A percentile compares a stretch with the other conserved stretches of the same genome.
Conservation (phyloP, 37 sponge, comb jelly and placozoan species). For the Spongilla lacustris region DNA sequence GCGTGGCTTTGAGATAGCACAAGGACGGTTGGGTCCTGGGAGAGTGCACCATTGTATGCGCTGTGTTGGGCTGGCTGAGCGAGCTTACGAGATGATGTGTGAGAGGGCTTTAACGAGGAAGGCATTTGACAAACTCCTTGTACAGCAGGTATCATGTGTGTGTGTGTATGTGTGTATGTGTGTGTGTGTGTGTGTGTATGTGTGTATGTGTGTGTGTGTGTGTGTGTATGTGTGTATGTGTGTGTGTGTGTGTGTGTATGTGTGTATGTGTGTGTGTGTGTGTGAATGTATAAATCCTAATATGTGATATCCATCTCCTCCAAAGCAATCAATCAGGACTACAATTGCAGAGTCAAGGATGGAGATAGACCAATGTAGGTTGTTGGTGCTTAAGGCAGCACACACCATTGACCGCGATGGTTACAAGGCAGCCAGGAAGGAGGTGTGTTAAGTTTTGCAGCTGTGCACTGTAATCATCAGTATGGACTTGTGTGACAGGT, state of each 20-base stretch:
- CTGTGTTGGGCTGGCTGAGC: conserved; percentile 84
- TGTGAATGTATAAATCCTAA: too few relatives aligned
- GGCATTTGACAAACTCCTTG: conserved; percentile 75
- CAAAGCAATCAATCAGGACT: conserved; percentile 73
- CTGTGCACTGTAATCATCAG: background rate
- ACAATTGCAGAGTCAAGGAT: conserved; percentile 81
- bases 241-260: too few relatives aligned
- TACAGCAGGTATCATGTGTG: conserved; percentile 51
- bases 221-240: too few relatives aligned
- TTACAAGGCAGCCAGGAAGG: conserved; percentile 66
- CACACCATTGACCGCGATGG: conserved; percentile 77
- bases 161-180: too few relatives aligned
- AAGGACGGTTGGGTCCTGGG: conserved; percentile 93
- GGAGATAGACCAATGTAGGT: conserved; percentile 86
- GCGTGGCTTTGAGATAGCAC: conserved; percentile 95
- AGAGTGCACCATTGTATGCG: conserved; percentile 97
- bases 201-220: too few relatives aligned
- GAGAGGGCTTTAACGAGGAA: conserved; percentile 55
- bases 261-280: too few relatives aligned
- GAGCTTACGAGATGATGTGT: conserved; percentile 78
- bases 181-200: too few relatives aligned
- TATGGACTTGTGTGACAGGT: conserved; percentile 35
- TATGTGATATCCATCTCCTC: background rate
- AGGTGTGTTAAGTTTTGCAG: conserved; percentile 12
- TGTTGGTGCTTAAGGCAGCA: conserved; percentile 86